Evolutionary conservation across 2,113 vertebrate genomes (phyloP), one percentile per base, ranked within the genome.

Genomic region (Pogonocichla stellata): DNA sequence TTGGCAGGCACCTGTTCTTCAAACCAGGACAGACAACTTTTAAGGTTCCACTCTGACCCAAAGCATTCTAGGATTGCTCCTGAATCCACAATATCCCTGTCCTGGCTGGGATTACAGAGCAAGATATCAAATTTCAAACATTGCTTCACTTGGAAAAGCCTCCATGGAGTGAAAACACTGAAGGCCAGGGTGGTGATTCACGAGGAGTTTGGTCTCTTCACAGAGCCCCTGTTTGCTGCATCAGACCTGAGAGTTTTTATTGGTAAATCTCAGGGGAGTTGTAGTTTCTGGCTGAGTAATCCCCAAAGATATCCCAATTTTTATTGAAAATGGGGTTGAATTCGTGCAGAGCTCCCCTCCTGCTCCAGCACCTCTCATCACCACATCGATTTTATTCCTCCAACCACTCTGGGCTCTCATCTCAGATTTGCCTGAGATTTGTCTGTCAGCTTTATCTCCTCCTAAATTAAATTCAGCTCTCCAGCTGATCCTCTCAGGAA

Each of bases 381-480:
- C 92, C 90, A 92, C 93, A 96, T 93, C 66, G 14, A 86, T 93
- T 95, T 94, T 24, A 58, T 88, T 77, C 78, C 87, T 80, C 42
- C 33, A 13, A 0, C 72, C 64, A 19, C 26, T 8, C 56, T 6
- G 25, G 73, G 88, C 87, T 90, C 90, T 86, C 94, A 78, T 67
- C 88, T 87, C 82, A 60, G 60, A 73, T 93, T 84, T 86, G 86
- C 19, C 72, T 48, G 50, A 91, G 94, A 90, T 96, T 95, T 90
- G 67, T 91, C 90, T 90, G 67, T 72, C 90, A 67, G 58, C 62
- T 96, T 93, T 94, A 94, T 96, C 94, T 96, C 51, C 51, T 42
- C 26, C 72, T 78, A 56, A 88, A 73, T 90, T 80, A 71, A 4
- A 7, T 71, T 67, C 80, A 84, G 72, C 47, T 88, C 80, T 74